Evolutionary conservation across 2,888 invertebrate genomes (phyloP).

Genomic region (Agrotis clavis): DNA sequence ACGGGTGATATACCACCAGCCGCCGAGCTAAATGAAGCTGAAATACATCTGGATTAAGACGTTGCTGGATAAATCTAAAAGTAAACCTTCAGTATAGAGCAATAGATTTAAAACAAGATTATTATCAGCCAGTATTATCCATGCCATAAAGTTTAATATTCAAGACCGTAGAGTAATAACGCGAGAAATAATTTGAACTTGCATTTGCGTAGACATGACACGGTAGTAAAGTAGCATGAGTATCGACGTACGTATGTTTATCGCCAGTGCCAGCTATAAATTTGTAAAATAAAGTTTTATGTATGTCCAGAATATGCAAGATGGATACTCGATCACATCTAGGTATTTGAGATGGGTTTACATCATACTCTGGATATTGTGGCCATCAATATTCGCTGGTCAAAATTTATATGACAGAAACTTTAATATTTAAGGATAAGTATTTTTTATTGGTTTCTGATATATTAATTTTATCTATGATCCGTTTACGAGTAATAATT

Average conservation of each 20-base stretch:
- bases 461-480: not conserved
- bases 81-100: slow-evolving; percentile 7
- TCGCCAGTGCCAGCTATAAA: slow-evolving; percentile 50
- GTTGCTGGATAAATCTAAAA: slow-evolving; percentile 26
- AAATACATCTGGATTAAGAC: slow-evolving; percentile 42
- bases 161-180: slow-evolving; percentile 48
- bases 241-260: slow-evolving; percentile 59
- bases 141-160: slow-evolving; percentile 54
- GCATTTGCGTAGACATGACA: slow-evolving; percentile 50
- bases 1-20: slow-evolving; percentile 30
- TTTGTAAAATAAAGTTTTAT: slow-evolving; percentile 61
- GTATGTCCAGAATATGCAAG: slow-evolving; percentile 39
- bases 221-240: slow-evolving; percentile 51
- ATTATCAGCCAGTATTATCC: slow-evolving; percentile 37
- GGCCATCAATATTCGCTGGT: slow-evolving; percentile 28
- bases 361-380: slow-evolving; percentile 16
- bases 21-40: slow-evolving; percentile 31
- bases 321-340: slow-evolving; percentile 31
- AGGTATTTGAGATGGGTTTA: slow-evolving; percentile 18
- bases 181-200: slow-evolving; percentile 48
- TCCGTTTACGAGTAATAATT: not conserved
- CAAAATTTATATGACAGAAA: not conserved
- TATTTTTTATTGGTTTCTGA: not conserved
- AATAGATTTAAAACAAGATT: slow-evolving; percentile 33
- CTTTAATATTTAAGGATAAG: not conserved